Evolutionary conservation across 2,888 invertebrate species (phyloP), one percentile per base, ranked within the genome.

Genomic region (Nasonia oneida): DNA sequence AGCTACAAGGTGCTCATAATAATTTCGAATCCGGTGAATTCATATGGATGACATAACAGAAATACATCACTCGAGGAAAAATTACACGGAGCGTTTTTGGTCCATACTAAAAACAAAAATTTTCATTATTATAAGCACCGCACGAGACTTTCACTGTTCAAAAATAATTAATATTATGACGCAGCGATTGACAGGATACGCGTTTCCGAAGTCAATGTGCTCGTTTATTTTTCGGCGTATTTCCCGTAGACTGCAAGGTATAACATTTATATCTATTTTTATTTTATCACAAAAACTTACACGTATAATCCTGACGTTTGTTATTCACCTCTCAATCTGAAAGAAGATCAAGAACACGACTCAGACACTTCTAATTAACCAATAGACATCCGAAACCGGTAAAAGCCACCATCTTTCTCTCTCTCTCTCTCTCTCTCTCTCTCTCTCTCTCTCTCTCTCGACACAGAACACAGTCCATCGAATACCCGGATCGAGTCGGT

Each of bases 361-460:
- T 47, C 33, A 73, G 47, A 33, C n/a, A 42, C 53, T 37, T 75
- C 79, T 82, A 85, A 75, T 85, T 85, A 80, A 82, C 78, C 85
- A 42, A 85, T 82, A 79, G 85, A 82, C 33, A n/a, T 18, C n/a
- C 39, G 18, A 10, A 75, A 82, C 73, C 77, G 73, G 84, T 78
- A 33, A 8, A 8, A 42, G 29, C 70, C 5, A 29, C 61, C 14
- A n/a, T 53, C 29, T 23, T n/a, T 61, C 57, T 61, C n/a, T 53
- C 15, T n/a, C 37, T 23, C 29, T 3, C 73, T n/a, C 37, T 37
- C 29, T 23, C 29, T 3, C 73, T n/a, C 37, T 37, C 29, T 53
- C 29, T 23, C 6, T 61, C 57, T 61, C n/a, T 53, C 15, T n/a
- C 37, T 23, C 29, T 3, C 73, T n/a, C 37, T 37, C 29, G 39